These are phyloP conservation scores for Globodera rostochiensis DNA, from an alignment of 1,140 invertebrate genomes.

Conservation along the genomic window DNA sequence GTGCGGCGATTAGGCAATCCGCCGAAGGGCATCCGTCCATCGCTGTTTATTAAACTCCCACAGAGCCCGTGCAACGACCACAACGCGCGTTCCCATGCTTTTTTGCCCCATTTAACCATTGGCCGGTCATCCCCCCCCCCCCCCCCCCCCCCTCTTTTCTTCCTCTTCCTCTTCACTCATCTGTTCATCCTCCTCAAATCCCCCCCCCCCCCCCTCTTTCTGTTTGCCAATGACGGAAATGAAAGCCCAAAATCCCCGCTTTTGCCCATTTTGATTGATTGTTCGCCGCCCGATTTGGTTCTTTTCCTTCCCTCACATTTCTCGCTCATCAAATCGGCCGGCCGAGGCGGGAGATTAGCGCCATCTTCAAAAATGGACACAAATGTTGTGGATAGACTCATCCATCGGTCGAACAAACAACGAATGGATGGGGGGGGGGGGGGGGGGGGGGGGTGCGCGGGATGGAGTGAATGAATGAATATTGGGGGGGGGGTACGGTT, in stretches of 20 bases:
- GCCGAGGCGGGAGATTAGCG: conserved; percentile 2
- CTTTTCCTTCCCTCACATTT: conserved; percentile 8
- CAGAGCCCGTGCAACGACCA: not conserved
- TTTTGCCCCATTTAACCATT: not conserved
- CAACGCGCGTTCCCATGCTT: no score
- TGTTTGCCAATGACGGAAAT: conserved; percentile 2
- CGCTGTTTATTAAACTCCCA: not conserved
- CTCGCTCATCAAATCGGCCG: conserved; percentile 10
- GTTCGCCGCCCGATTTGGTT: not conserved
- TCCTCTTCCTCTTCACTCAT: not conserved
- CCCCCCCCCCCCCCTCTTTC: not conserved
- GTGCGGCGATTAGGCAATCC: not conserved
- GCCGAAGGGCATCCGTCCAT: not conserved
- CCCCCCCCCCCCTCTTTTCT: not conserved
- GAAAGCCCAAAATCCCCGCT: not conserved
- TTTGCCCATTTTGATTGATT: not conserved
- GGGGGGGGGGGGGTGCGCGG: not conserved
- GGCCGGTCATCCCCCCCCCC: no score
- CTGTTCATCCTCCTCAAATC: not conserved
- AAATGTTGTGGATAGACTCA: conserved; percentile 2
- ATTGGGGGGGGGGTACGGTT: not conserved
- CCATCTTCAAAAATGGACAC: not conserved
- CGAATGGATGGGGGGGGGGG: not conserved
- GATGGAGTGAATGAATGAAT: not conserved
- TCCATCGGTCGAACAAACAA: not conserved